Percentiles rank a stretch among this genome's conserved stretches.
phyloP scores from a whole-genome alignment of 2,113 vertebrate species.

The Ceuthmochares aereus region DNA sequence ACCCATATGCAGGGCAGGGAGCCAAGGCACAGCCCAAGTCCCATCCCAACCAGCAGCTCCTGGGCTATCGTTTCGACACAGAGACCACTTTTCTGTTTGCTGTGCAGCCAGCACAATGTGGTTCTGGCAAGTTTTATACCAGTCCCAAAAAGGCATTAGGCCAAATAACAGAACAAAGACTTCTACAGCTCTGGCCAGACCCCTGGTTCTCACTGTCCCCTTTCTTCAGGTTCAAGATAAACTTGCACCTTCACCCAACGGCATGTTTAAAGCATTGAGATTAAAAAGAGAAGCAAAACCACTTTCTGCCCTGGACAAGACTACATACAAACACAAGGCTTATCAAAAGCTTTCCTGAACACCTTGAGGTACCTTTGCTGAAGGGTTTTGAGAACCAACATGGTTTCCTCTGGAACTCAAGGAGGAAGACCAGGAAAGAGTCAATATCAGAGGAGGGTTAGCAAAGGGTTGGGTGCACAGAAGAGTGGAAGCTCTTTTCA shows the following conservation, averaged over 20 bases:
- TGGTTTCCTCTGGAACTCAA: neutral
- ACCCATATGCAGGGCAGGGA: neutral
- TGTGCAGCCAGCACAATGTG: neutral
- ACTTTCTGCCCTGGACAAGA: neutral
- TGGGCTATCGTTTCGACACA: neutral
- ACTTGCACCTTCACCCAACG: neutral
- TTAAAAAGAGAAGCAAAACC: neutral
- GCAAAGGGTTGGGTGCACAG: neutral
- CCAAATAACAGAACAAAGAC: neutral
- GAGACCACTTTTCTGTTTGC: neutral
- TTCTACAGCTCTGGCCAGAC: neutral
- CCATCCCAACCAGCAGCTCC: neutral
- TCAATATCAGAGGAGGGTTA: neutral
- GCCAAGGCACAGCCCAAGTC: neutral
- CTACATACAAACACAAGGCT: neutral
- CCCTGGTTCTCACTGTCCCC: neutral
- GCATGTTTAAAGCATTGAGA: neutral
- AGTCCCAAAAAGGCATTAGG: neutral
- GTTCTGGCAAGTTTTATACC: neutral
- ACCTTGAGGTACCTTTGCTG: neutral
- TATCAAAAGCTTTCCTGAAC: neutral
- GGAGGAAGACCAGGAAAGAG: neutral
- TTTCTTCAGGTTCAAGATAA: neutral
- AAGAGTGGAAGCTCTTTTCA: neutral
- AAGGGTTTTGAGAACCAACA: neutral